phyloP scores from a whole-genome alignment of 2,888 invertebrate genomes.

The Apantesis nais region DNA sequence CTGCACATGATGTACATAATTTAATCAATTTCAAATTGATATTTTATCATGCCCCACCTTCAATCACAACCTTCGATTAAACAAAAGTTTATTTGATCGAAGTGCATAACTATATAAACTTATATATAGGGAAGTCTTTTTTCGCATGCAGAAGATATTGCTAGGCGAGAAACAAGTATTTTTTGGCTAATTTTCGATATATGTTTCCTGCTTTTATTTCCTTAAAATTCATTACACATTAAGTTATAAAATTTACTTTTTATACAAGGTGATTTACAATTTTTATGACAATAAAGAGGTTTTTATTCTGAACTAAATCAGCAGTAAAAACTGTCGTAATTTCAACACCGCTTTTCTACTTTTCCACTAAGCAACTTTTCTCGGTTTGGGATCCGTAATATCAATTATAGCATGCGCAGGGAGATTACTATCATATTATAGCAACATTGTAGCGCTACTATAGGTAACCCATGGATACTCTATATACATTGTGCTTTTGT shows the following conservation, averaged over 20 bases:
- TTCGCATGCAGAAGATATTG: neutral
- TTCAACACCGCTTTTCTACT: neutral
- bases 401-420: neutral
- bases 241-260: neutral
- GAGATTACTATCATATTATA: neutral
- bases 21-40: neutral
- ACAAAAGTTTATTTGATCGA: no score
- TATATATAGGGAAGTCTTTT: no score
- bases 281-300: neutral
- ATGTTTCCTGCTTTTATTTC: neutral
- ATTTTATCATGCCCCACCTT: no score
- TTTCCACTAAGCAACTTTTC: neutral
- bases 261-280: neutral
- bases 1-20: neutral
- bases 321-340: neutral
- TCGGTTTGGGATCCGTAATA: neutral
- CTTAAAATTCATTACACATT: neutral
- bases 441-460: slow-evolving; percentile 1
- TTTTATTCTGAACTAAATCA: neutral
- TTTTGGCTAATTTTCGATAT: neutral
- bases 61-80: no score
- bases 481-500: neutral
- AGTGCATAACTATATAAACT: neutral
- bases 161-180: neutral
- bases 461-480: neutral